phyloP scores from a whole-genome alignment of 2,888 invertebrate species.

The Phaedon cochleariae region DNA sequence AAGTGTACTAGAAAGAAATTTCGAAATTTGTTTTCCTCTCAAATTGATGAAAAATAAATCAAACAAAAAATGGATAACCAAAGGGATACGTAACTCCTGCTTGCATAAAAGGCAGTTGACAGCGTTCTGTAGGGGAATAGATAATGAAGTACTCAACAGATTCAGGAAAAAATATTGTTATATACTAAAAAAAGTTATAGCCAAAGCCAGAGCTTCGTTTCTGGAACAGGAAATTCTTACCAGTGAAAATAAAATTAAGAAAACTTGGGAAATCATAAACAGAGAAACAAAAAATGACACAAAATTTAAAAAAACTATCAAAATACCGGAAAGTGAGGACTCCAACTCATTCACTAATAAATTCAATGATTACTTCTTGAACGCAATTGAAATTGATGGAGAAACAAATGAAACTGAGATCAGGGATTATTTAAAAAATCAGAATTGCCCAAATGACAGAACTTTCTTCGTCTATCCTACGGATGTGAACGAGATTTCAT shows the following conservation, averaged over 20 bases:
- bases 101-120: background rate
- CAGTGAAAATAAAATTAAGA: constrained; percentile 3
- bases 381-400: background rate
- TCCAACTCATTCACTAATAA: too few relatives aligned
- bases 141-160: background rate
- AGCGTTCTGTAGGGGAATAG: background rate
- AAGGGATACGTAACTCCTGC: background rate
- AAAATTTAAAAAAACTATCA: background rate
- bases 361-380: constrained; percentile 2
- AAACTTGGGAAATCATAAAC: constrained; percentile 8
- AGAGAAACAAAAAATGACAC: background rate
- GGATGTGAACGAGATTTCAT: background rate
- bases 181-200: constrained; percentile 1
- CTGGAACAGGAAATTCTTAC: background rate
- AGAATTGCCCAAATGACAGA: background rate
- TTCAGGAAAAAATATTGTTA: too few relatives aligned
- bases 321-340: constrained; percentile 7
- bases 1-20: constrained; percentile 6
- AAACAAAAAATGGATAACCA: background rate
- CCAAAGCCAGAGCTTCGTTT: background rate
- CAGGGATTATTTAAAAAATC: background rate
- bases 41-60: background rate
- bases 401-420: background rate
- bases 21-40: constrained; percentile 5
- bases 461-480: background rate